Conservation (phyloP, 2,888 invertebrate species). For the Tinea trinotella region DNA sequence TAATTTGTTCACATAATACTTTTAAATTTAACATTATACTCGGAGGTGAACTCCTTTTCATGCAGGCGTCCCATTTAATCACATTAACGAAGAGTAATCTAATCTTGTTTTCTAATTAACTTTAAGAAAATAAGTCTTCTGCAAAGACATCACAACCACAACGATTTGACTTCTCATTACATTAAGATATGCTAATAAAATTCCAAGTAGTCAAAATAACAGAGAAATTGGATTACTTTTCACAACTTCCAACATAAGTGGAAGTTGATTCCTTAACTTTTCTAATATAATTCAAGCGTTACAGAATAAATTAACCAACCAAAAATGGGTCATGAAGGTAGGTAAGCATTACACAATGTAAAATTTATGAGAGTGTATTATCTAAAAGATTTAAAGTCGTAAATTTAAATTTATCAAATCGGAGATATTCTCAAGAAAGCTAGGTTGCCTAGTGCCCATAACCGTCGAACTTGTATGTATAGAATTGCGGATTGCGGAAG, state of each 20-base stretch:
- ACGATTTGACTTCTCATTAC: slow-evolving; percentile 6
- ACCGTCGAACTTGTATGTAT: too few species aligned
- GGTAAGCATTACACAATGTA: too few species aligned
- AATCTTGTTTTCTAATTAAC: slow-evolving; percentile 49
- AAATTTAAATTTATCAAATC: too few species aligned
- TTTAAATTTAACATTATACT: neutral
- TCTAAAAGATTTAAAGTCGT: too few species aligned
- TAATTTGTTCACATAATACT: neutral
- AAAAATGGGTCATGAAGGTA: neutral
- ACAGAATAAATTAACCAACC: neutral
- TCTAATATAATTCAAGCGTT: neutral
- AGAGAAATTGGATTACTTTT: slow-evolving; percentile 6
- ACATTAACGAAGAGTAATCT: slow-evolving; percentile 51
- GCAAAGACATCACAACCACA: neutral
- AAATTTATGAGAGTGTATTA: too few species aligned
- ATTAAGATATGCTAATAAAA: slow-evolving; percentile 12
- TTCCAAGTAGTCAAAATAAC: slow-evolving; percentile 8
- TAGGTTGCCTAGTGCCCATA: too few species aligned
- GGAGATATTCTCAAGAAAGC: too few species aligned
- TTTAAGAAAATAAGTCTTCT: slow-evolving; percentile 19
- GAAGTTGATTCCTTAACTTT: slow-evolving; percentile 9
- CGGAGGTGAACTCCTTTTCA: neutral
- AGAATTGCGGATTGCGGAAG: too few species aligned
- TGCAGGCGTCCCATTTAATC: slow-evolving; percentile 55
- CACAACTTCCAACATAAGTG: slow-evolving; percentile 11